A percentile compares a stretch with the other conserved stretches of the same genome.
These are phyloP conservation scores for Incurvaria masculella DNA, from an alignment of 2,888 invertebrate species.

Conservation along the genomic window DNA sequence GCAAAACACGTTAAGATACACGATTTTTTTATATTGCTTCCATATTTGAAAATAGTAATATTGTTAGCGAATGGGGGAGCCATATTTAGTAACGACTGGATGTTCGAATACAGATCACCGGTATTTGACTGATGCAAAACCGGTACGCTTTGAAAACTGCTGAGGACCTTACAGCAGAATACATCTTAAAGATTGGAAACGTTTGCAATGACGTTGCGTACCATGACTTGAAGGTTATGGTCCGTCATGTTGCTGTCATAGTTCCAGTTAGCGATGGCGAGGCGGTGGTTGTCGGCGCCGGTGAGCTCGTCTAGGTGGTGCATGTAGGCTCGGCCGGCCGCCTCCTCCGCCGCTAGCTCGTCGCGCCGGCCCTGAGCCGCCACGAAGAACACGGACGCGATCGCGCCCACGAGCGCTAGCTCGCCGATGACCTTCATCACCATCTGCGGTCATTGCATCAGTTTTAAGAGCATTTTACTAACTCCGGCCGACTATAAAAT, in stretches of 20 bases:
- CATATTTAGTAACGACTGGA: too few species aligned
- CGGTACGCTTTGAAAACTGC: too few species aligned
- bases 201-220: too few species aligned
- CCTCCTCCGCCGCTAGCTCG: slow-evolving; percentile 53
- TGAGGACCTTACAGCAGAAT: too few species aligned
- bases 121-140: too few species aligned
- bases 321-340: slow-evolving; percentile 59
- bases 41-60: too few species aligned
- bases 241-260: slow-evolving; percentile 73
- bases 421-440: slow-evolving; percentile 44
- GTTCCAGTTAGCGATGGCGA: slow-evolving; percentile 64
- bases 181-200: too few species aligned
- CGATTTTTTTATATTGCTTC: too few species aligned
- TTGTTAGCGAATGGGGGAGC: too few species aligned
- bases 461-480: slow-evolving; percentile 2
- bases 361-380: slow-evolving; percentile 43
- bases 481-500: too few species aligned
- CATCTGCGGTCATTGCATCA: slow-evolving; percentile 25
- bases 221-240: slow-evolving; percentile 56
- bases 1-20: too few species aligned
- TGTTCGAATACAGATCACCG: too few species aligned
- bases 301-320: slow-evolving; percentile 57
- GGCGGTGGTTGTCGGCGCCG: slow-evolving; percentile 53
- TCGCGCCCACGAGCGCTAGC: slow-evolving; percentile 40
- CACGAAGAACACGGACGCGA: slow-evolving; percentile 47